These are phyloP conservation scores for Macaria liturata DNA, from an alignment of 2,888 invertebrate species.

Conservation along the genomic window DNA sequence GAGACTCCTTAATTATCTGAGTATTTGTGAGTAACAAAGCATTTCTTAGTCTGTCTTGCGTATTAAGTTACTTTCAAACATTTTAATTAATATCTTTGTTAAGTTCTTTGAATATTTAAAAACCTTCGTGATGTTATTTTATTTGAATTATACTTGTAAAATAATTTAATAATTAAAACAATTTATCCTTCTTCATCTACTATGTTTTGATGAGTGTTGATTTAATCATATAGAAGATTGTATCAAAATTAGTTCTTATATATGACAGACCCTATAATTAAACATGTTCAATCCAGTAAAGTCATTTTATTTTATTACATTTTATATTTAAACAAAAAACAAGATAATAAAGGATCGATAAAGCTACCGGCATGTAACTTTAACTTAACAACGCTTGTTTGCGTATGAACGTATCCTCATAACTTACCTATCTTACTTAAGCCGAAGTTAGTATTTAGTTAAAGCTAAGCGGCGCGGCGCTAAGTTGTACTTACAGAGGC, in stretches of 20 bases:
- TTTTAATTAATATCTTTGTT: slow-evolving; percentile 52
- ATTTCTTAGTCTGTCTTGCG: slow-evolving; percentile 40
- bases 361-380: slow-evolving; percentile 1
- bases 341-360: background rate
- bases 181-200: no score
- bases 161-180: no score
- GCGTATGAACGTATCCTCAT: slow-evolving; percentile 34
- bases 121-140: background rate
- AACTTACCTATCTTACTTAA: slow-evolving; percentile 78
- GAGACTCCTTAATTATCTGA: slow-evolving; percentile 50
- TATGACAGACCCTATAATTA: no score
- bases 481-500: slow-evolving; percentile 34
- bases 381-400: slow-evolving; percentile 30
- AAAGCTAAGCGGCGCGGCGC: slow-evolving; percentile 61
- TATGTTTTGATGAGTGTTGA: no score
- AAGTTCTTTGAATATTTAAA: slow-evolving; percentile 36
- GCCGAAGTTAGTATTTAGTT: slow-evolving; percentile 77
- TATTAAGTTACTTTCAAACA: slow-evolving; percentile 44
- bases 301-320: no score
- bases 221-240: no score
- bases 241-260: no score
- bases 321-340: no score
- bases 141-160: no score
- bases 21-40: slow-evolving; percentile 49
- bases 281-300: no score